Evolutionary conservation across 2,888 invertebrate genomes (phyloP), one percentile per base, ranked within the genome.

Genomic region (Lissocephala sabroskyi): DNA sequence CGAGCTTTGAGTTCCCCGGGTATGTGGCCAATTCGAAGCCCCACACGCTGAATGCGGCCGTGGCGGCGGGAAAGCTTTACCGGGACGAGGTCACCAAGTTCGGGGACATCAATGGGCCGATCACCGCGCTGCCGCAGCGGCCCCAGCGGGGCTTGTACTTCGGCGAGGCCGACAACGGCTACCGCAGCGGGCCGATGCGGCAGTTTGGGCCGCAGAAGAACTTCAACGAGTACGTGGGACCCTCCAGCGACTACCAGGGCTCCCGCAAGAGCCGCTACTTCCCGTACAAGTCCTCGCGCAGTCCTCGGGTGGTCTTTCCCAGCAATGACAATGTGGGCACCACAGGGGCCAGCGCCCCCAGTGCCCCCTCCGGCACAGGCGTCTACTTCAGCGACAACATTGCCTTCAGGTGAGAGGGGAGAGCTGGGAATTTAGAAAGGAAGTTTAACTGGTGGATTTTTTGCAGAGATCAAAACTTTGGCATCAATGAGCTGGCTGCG

Each of bases 391-490:
- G 80, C 52, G 85, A 85, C 46, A 84, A 82, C 35, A 76, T 85
- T 10, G 84, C 84, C 3, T 85, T 85, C 48, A 82, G 84, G 84
- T 84, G 46, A 65, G 76, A 56, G n/a, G n/a, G n/a, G n/a, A n/a
- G n/a, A n/a, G n/a, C n/a, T n/a, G n/a, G n/a, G n/a, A n/a, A n/a
- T n/a, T n/a, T n/a, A n/a, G n/a, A n/a, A n/a, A n/a, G n/a, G n/a
- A n/a, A n/a, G n/a, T n/a, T n/a, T n/a, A n/a, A 29, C 26, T 40
- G 1, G 7, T 23, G 7, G 3, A 5, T 86, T 17, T 2, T 86
- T 83, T 86, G 86, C 62, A 87, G 89, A 75, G 89, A 89, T 60
- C 89, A 87, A 71, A 88, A 86, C 79, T 88, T 89, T 61, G 88
- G 88, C 59, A 79, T 88, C 43, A 88, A 87, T 58, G 89, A 89